phyloP scores from a whole-genome alignment of 2,888 invertebrate genomes.

The Tiphia femorata region DNA sequence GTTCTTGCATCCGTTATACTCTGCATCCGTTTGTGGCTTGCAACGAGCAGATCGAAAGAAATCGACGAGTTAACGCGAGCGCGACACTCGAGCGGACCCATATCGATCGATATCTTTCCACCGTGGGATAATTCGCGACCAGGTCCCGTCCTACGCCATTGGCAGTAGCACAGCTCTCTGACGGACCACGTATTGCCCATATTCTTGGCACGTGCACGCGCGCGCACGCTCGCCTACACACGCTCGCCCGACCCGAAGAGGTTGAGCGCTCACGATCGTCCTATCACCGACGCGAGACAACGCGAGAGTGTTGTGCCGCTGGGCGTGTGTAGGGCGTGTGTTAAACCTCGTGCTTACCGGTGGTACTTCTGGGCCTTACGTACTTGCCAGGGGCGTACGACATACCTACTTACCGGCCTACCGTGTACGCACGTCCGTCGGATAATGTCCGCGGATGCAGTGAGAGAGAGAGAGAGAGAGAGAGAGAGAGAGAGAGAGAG shows the following conservation, averaged over 20 bases:
- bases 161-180: not conserved
- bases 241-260: no score
- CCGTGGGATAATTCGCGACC: not conserved
- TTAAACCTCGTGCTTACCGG: slow-evolving; percentile 37
- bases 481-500: slow-evolving; percentile 13
- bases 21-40: no score
- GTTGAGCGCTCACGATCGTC: no score
- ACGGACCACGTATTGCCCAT: not conserved
- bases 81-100: slow-evolving; percentile 1
- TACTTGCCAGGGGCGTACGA: slow-evolving; percentile 45
- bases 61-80: no score
- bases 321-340: slow-evolving; percentile 27
- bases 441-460: not conserved
- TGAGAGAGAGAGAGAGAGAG: not conserved
- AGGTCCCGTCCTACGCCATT: slow-evolving; percentile 1
- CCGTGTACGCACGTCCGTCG: slow-evolving; percentile 30
- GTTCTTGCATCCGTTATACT: no score
- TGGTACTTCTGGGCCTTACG: slow-evolving; percentile 9
- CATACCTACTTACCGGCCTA: slow-evolving; percentile 48
- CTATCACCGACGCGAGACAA: no score
- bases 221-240: not conserved
- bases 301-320: no score
- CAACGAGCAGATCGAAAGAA: no score
- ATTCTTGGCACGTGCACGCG: slow-evolving; percentile 2
- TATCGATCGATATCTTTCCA: slow-evolving; percentile 1